Evolutionary conservation across 2,797 vertebrate genomes (phyloP).

Genomic region (Euphonia xanthogaster): DNA sequence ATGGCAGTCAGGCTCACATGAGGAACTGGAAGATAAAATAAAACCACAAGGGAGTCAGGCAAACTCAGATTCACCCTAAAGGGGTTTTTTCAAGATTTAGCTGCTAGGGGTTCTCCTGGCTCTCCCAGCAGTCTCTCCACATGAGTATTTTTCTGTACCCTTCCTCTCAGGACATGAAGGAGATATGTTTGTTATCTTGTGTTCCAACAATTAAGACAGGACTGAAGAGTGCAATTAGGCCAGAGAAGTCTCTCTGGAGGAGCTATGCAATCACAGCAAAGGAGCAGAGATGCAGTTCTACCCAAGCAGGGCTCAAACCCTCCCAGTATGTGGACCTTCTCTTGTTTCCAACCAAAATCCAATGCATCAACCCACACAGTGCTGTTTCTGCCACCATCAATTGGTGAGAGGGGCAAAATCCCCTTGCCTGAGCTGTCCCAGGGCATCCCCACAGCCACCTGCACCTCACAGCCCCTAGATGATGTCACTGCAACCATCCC

Average conservation of each 20-base stretch:
- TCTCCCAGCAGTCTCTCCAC: background rate
- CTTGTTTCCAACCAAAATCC: background rate
- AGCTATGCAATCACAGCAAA: background rate
- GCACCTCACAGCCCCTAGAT: fast-evolving
- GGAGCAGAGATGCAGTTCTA: background rate
- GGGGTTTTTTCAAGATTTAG: background rate
- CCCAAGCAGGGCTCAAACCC: background rate
- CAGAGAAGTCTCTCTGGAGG: background rate
- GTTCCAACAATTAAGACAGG: background rate
- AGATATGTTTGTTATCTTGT: background rate
- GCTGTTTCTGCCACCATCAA: background rate
- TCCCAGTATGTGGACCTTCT: too few species aligned
- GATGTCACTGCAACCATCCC: background rate
- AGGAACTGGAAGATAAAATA: conserved; percentile 42
- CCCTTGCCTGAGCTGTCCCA: background rate
- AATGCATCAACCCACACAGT: background rate
- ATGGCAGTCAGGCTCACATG: conserved; percentile 40
- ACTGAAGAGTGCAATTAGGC: background rate
- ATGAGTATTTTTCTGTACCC: background rate
- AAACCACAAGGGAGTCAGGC: background rate
- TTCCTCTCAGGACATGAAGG: background rate
- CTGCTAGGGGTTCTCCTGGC: background rate
- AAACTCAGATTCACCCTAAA: background rate
- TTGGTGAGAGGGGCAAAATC: background rate
- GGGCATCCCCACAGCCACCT: background rate